A percentile compares a stretch with the other conserved stretches of the same genome.
Evolutionary conservation across 1,140 invertebrate species (phyloP).

Genomic region (Drosophila melanogaster): Release_6_plus_ISO1_MT NT_033779.5:19074001-19074500

Average conservation of each 20-base stretch:
- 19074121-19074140: slow-evolving; percentile 55
- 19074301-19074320: slow-evolving; percentile 67
- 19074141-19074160: slow-evolving; percentile 55
- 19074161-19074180: slow-evolving; percentile 29
- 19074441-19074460: slow-evolving; percentile 3
- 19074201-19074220: slow-evolving; percentile 26
- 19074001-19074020: slow-evolving; percentile 20
- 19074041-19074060: too few relatives aligned
- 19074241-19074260: slow-evolving; percentile 17
- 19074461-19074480: slow-evolving; percentile 26
- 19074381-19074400: slow-evolving; percentile 27
- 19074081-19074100: slow-evolving; percentile 35
- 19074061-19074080: too few relatives aligned
- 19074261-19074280: slow-evolving; percentile 71
- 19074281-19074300: slow-evolving; percentile 77
- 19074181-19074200: slow-evolving; percentile 67
- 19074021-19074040: slow-evolving; percentile 42
- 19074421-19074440: slow-evolving; percentile 29
- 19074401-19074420: slow-evolving; percentile 29
- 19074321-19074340: slow-evolving; percentile 34
- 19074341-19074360: slow-evolving; percentile 23
- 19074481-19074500: slow-evolving; percentile 12
- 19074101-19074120: slow-evolving; percentile 52
- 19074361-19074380: slow-evolving; percentile 27
- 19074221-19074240: slow-evolving; percentile 3